Percentiles rank a stretch among this genome's conserved stretches.
Evolutionary conservation across 2,113 vertebrate species (phyloP).

Genomic region (Turnix velox): DNA sequence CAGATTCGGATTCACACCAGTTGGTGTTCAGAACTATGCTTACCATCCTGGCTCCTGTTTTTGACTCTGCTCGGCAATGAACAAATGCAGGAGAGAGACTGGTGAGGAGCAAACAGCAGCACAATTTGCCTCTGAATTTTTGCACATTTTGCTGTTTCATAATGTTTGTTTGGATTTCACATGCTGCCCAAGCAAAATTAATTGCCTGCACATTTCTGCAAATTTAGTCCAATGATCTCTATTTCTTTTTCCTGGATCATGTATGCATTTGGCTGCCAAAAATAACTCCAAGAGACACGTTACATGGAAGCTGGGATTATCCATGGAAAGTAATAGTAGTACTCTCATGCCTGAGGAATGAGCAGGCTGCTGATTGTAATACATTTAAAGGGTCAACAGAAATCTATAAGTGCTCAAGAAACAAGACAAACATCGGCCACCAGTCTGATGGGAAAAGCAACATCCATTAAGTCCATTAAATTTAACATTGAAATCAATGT

Average conservation of each 20-base stretch:
- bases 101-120: slow-evolving; percentile 7
- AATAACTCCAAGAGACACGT: slow-evolving; percentile 38
- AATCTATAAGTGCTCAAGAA: slow-evolving; percentile 84
- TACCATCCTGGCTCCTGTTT: background rate
- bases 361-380: slow-evolving; percentile 78
- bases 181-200: slow-evolving; percentile 42
- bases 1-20: background rate
- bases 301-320: slow-evolving; percentile 46
- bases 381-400: slow-evolving; percentile 79
- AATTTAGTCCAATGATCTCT: slow-evolving; percentile 13
- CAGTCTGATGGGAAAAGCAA: slow-evolving; percentile 83
- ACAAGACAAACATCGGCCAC: slow-evolving; percentile 83
- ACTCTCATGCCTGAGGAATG: slow-evolving; percentile 70
- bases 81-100: background rate
- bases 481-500: slow-evolving; percentile 90
- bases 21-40: background rate
- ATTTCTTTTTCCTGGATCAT: slow-evolving; percentile 27
- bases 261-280: slow-evolving; percentile 39
- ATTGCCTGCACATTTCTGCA: slow-evolving; percentile 58
- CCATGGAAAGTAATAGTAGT: slow-evolving; percentile 24
- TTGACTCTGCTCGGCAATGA: background rate
- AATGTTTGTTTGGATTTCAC: slow-evolving; percentile 53
- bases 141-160: slow-evolving; percentile 31
- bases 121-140: slow-evolving; percentile 6
- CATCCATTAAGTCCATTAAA: slow-evolving; percentile 97